phyloP scores from a whole-genome alignment of 2,113 vertebrate genomes.

The Ibidorhyncha struthersii region DNA sequence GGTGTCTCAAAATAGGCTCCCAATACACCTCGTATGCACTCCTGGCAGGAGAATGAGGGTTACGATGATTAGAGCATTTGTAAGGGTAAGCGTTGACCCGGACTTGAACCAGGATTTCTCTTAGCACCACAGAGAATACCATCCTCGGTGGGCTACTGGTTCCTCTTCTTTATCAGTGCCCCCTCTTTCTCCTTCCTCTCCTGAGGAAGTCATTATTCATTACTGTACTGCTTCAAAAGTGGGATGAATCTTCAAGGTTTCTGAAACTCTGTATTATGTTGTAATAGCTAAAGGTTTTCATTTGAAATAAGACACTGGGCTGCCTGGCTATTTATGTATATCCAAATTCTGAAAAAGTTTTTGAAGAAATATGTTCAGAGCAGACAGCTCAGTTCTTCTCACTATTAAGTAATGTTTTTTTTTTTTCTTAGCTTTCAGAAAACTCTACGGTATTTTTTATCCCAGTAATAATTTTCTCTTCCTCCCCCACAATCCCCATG shows the following conservation, averaged over 20 bases:
- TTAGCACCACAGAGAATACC: not conserved
- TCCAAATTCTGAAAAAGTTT: not conserved
- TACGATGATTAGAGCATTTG: not conserved
- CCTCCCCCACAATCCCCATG: not conserved
- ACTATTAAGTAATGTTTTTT: not conserved
- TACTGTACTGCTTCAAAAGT: not conserved
- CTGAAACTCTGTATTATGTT: not conserved
- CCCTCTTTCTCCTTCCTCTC: not conserved
- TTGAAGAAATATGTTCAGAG: not conserved
- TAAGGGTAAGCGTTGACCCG: not conserved
- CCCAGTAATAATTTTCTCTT: not conserved
- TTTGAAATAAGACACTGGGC: not conserved
- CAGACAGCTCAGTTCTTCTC: not conserved
- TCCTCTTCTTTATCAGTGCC: not conserved
- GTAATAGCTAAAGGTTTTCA: not conserved
- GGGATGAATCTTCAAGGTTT: not conserved
- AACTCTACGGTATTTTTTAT: not conserved
- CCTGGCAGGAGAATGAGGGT: not conserved
- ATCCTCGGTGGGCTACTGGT: not conserved
- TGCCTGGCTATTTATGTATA: not conserved
- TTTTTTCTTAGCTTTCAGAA: not conserved
- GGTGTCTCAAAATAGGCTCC: not conserved
- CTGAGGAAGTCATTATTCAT: not conserved
- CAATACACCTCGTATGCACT: accelerated
- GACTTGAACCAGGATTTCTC: not conserved